Percentiles rank a stretch among this genome's conserved stretches.
Evolutionary conservation across 53 echinoderm and acorn worm species (phyloP).

Genomic region (Stichopus horrens): DNA sequence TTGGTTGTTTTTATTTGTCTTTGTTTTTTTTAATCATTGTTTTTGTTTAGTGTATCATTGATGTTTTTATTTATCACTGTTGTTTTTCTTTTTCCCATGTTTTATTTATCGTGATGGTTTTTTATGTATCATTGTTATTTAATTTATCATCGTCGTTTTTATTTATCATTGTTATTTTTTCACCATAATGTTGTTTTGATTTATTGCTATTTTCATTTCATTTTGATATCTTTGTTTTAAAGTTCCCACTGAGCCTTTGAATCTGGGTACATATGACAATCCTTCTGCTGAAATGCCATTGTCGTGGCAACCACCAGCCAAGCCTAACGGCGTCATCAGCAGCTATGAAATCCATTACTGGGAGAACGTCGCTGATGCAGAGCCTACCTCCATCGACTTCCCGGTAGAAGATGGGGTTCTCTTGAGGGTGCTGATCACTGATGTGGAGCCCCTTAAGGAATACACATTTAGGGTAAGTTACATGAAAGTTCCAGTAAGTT

Average conservation of each 20-base stretch:
- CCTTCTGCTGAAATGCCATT: constrained; percentile 15
- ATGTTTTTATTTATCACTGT: too few species aligned
- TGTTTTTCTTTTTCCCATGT: too few species aligned
- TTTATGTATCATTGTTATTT: too few species aligned
- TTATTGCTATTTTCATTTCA: neutral
- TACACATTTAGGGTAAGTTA: constrained; percentile 19
- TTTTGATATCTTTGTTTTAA: neutral
- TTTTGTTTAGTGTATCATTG: too few species aligned
- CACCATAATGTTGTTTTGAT: too few species aligned
- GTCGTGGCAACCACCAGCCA: neutral
- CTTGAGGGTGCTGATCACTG: neutral
- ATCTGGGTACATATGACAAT: neutral
- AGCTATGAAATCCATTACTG: constrained; percentile 10
- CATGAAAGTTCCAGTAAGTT: too few species aligned
- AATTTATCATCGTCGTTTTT: too few species aligned
- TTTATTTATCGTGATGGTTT: too few species aligned
- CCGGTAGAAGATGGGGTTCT: neutral
- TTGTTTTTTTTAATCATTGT: too few species aligned
- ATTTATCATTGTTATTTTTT: too few species aligned
- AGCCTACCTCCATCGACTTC: neutral
- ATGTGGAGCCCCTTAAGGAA: constrained; percentile 22
- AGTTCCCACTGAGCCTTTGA: constrained; percentile 7
- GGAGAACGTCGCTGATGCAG: neutral
- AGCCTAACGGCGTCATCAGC: constrained; percentile 6
- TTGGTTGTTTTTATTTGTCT: too few species aligned